Evolutionary conservation across 2,797 vertebrate species (phyloP).

Genomic region (Picus viridis): DNA sequence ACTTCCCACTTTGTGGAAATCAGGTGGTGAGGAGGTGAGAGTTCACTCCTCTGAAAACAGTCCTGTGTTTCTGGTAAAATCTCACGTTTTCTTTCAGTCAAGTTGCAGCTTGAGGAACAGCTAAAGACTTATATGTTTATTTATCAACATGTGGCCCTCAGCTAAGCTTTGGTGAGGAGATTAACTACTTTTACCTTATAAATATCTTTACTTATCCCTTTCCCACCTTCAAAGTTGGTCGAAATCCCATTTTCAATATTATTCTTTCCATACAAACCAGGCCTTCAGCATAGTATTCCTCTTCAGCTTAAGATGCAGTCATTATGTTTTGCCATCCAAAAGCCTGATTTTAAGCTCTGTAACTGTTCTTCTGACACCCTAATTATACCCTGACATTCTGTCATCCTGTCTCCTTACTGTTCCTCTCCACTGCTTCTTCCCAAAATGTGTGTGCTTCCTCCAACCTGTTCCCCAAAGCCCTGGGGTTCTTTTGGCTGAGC

Average conservation of each 20-base stretch:
- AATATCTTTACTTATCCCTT: not conserved
- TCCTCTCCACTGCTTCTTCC: not conserved
- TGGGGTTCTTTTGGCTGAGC: not conserved
- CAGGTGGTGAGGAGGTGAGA: not conserved
- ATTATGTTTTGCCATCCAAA: not conserved
- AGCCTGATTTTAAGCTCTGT: not conserved
- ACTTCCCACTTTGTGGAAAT: not conserved
- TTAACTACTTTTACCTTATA: not conserved
- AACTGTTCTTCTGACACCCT: not conserved
- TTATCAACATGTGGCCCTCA: not conserved
- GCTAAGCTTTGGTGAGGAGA: not conserved
- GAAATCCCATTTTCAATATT: not conserved
- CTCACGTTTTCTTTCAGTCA: not conserved
- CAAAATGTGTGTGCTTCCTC: not conserved
- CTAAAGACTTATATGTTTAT: not conserved
- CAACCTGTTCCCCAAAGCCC: rapidly evolving
- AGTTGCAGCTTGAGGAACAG: not conserved
- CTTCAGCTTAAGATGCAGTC: not conserved
- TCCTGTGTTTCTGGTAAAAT: not conserved
- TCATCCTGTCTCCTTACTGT: not conserved
- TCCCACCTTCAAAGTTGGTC: not conserved
- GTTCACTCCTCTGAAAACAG: not conserved
- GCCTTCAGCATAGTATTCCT: rapidly evolving
- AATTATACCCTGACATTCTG: not conserved
- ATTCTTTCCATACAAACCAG: not conserved